Evolutionary conservation across 2,797 vertebrate genomes (phyloP).

Genomic region (Anguilla anguilla): DNA sequence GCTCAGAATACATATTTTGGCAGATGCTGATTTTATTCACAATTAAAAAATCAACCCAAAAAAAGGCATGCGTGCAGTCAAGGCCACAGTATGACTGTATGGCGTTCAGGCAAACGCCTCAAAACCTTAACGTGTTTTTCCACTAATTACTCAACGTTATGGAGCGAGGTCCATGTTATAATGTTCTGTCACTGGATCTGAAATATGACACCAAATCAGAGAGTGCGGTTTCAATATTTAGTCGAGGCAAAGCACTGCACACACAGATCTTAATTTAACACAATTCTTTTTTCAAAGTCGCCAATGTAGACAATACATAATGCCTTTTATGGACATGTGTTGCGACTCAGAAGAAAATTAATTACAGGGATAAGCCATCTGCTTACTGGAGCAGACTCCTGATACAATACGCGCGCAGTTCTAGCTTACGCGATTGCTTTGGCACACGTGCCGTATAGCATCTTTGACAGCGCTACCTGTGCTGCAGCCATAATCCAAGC

Average conservation of each 20-base stretch:
- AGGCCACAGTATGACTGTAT: neutral
- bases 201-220: neutral
- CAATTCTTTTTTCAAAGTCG: constrained; percentile 48
- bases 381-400: neutral
- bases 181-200: neutral
- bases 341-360: constrained; percentile 40
- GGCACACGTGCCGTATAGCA: neutral
- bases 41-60: neutral
- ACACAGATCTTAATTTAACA: constrained; percentile 50
- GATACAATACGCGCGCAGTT: neutral
- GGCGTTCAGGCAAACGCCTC: neutral
- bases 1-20: neutral
- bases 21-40: neutral
- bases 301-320: constrained; percentile 35
- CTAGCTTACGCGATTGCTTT: neutral
- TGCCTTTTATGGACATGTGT: constrained; percentile 43
- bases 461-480: neutral
- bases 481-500: neutral
- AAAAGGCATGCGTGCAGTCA: neutral
- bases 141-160: neutral
- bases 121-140: neutral
- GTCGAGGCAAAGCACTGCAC: constrained; percentile 54
- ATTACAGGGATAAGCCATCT: constrained; percentile 41
- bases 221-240: constrained; percentile 47
- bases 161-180: neutral